Evolutionary conservation across 2,888 invertebrate species (phyloP).

Genomic region (Ornithoptera alexandrae): DNA sequence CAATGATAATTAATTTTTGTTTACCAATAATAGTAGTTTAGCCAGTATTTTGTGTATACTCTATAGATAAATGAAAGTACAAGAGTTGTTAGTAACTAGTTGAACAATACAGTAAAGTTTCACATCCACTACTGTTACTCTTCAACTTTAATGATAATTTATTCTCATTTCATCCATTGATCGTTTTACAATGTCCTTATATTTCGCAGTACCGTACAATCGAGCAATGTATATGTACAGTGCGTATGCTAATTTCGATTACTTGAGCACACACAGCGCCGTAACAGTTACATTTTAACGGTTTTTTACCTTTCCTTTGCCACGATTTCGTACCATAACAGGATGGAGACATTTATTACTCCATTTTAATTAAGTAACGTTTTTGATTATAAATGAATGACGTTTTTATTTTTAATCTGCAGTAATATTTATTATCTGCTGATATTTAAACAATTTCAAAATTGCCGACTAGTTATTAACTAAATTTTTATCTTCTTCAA

Average conservation of each 20-base stretch:
- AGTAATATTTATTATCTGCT: too few relatives aligned
- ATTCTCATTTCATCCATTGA: conserved; percentile 60
- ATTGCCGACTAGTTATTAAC: too few relatives aligned
- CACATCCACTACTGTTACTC: background rate
- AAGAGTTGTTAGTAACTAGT: background rate
- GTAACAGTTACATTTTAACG: conserved; percentile 40
- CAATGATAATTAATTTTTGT: too few relatives aligned
- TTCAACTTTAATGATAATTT: conserved; percentile 45
- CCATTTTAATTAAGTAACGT: background rate
- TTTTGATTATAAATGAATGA: background rate
- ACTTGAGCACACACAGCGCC: conserved; percentile 46
- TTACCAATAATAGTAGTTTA: too few relatives aligned
- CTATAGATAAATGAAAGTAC: background rate
- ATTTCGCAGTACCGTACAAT: conserved; percentile 40
- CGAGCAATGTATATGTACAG: conserved; percentile 50
- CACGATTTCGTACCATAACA: conserved; percentile 3
- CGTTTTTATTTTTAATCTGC: too few relatives aligned
- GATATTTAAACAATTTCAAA: too few relatives aligned
- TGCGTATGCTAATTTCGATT: conserved; percentile 48
- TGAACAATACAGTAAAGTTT: background rate
- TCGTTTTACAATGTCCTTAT: conserved; percentile 47
- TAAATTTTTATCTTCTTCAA: too few relatives aligned
- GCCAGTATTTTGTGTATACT: background rate
- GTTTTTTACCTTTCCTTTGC: conserved; percentile 27
- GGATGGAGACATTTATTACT: conserved; percentile 4